Evolutionary conservation across 92 coral and sea anemone genomes (phyloP).

Genomic region (Bergia puertoricense): DNA sequence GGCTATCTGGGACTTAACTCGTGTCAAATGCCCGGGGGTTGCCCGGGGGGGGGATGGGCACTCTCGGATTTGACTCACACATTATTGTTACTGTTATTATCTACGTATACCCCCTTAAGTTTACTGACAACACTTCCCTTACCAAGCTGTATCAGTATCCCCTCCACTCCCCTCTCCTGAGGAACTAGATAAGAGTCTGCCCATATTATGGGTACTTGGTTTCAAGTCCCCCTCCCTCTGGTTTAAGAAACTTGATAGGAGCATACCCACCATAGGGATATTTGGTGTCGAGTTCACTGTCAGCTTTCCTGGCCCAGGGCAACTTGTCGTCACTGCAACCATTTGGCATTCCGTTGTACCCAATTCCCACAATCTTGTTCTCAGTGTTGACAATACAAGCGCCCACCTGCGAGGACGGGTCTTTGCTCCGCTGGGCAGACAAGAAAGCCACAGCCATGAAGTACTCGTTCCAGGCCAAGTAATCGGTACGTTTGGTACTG

Average conservation of each 20-base stretch:
- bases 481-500: slow-evolving; percentile 72
- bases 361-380: slow-evolving; percentile 97
- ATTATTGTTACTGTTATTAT: too few species aligned
- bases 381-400: slow-evolving; percentile 93
- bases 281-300: slow-evolving; percentile 84
- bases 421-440: slow-evolving; percentile 98
- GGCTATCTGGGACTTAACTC: too few species aligned
- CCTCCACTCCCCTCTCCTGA: too few species aligned
- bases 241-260: background rate
- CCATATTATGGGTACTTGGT: too few species aligned
- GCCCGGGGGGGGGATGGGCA: too few species aligned
- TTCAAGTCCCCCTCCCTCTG: background rate
- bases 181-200: too few species aligned
- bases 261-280: slow-evolving; percentile 85
- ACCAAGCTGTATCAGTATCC: too few species aligned
- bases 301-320: slow-evolving; percentile 89
- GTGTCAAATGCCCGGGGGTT: too few species aligned
- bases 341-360: slow-evolving; percentile 99
- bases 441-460: slow-evolving; percentile 98
- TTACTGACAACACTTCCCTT: too few species aligned
- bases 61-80: too few species aligned
- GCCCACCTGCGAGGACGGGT: slow-evolving; percentile 95
- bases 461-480: slow-evolving; percentile 93
- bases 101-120: too few species aligned
- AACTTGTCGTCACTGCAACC: slow-evolving; percentile 92